Percentiles rank a stretch among this genome's conserved stretches.
Conservation (phyloP, 1,140 invertebrate species). For the Heterodera schachtii region DNA sequence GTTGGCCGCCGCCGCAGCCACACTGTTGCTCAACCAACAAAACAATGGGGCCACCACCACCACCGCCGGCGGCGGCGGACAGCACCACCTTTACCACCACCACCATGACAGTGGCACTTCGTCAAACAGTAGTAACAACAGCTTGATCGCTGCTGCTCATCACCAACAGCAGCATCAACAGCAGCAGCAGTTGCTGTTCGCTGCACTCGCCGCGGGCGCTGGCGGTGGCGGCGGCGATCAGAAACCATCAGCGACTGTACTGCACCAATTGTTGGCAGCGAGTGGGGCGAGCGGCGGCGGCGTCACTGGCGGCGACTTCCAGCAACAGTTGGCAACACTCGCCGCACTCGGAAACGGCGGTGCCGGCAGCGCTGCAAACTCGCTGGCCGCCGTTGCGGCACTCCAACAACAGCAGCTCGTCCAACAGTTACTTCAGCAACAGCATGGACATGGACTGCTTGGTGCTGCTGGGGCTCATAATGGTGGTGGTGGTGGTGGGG, state of each 20-base stretch:
- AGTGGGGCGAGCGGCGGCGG: too few relatives aligned
- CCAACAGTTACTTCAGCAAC: constrained; percentile 7
- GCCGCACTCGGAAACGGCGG: constrained; percentile 11
- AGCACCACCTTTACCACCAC: neutral
- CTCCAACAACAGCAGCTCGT: constrained; percentile 79
- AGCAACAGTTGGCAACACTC: constrained; percentile 36
- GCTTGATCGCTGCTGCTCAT: neutral
- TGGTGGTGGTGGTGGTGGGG: constrained; percentile 32
- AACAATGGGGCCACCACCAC: neutral
- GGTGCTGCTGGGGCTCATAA: neutral
- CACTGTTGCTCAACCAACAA: constrained; percentile 19
- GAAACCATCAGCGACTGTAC: constrained; percentile 20
- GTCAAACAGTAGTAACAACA: neutral
- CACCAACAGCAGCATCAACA: neutral
- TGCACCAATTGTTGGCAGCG: constrained; percentile 34
- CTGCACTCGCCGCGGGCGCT: constrained; percentile 12
- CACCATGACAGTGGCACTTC: constrained; percentile 4
- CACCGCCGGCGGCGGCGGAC: neutral
- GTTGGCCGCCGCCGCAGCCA: constrained; percentile 5
- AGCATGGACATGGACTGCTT: neutral
- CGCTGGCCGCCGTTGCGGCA: constrained; percentile 33
- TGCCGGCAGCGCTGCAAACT: neutral
- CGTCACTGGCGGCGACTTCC: constrained; percentile 11
- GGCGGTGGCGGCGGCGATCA: constrained; percentile 15
- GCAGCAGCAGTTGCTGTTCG: constrained; percentile 30